phyloP scores from a whole-genome alignment of 2,797 vertebrate genomes.

The Siniperca undulata region DNA sequence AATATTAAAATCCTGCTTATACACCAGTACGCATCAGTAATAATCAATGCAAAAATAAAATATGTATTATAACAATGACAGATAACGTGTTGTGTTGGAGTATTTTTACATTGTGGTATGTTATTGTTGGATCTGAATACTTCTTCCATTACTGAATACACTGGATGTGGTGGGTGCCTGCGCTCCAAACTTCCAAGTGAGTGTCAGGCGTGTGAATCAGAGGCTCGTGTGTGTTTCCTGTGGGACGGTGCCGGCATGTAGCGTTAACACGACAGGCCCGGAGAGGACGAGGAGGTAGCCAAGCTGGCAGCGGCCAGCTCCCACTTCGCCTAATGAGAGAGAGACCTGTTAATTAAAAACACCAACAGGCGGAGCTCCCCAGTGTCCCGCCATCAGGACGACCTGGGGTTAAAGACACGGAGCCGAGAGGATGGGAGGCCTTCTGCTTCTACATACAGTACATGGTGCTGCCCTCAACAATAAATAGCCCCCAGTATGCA shows the following conservation, averaged over 20 bases:
- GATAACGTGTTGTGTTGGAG: neutral
- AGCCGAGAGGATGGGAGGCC: conserved; percentile 57
- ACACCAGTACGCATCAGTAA: neutral
- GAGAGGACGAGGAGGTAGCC: conserved; percentile 77
- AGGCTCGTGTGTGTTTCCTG: conserved; percentile 62
- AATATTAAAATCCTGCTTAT: neutral
- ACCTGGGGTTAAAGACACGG: conserved; percentile 81
- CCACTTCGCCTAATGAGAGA: conserved; percentile 85
- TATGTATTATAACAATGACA: neutral
- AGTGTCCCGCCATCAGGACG: conserved; percentile 73
- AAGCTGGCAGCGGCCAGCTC: conserved; percentile 84
- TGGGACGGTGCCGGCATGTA: conserved; percentile 74
- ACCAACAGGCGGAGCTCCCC: conserved; percentile 81
- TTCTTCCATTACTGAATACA: neutral
- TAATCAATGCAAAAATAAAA: neutral
- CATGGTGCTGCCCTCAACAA: conserved; percentile 52
- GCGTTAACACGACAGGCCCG: conserved; percentile 77
- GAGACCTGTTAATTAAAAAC: conserved; percentile 87
- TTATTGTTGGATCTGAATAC: neutral
- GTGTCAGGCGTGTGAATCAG: conserved; percentile 60
- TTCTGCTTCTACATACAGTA: conserved; percentile 60
- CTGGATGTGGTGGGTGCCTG: neutral
- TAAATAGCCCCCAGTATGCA: conserved; percentile 63
- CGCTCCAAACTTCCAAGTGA: conserved; percentile 37
- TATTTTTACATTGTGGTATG: neutral